These are phyloP conservation scores for Patella depressa DNA, from an alignment of 2,888 invertebrate genomes.

Conservation along the genomic window DNA sequence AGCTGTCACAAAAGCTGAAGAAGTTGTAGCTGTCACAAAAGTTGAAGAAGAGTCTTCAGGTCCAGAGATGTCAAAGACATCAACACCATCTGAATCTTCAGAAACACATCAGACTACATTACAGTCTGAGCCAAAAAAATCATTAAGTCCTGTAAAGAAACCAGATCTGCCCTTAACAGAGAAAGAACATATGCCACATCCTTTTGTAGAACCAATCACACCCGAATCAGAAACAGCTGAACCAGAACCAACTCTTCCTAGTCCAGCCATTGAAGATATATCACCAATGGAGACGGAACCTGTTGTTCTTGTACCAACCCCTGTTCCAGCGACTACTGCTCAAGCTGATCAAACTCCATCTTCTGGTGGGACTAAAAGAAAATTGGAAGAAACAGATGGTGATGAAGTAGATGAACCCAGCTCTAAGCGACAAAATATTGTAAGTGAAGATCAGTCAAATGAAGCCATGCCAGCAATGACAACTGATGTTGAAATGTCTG, in stretches of 20 bases:
- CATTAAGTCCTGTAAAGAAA: too few species aligned
- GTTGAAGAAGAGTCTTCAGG: too few species aligned
- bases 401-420: slow-evolving; percentile 29
- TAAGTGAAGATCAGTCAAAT: background rate
- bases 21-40: too few species aligned
- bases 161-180: too few species aligned
- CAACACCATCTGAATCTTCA: too few species aligned
- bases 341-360: slow-evolving; percentile 11
- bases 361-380: slow-evolving; percentile 32
- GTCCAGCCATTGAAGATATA: background rate
- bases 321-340: background rate
- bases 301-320: background rate
- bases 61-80: too few species aligned
- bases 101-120: too few species aligned
- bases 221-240: background rate
- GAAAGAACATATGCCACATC: background rate
- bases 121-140: too few species aligned
- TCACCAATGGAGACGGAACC: background rate
- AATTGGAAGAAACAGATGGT: slow-evolving; percentile 39
- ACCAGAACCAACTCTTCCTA: too few species aligned
- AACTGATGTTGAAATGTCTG: slow-evolving; percentile 24
- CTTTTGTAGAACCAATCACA: background rate
- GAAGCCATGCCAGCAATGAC: background rate
- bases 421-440: background rate
- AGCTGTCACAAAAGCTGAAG: too few species aligned